Conservation (phyloP, 1,140 invertebrate genomes). For the Proctacanthus coquilletti region DNA sequence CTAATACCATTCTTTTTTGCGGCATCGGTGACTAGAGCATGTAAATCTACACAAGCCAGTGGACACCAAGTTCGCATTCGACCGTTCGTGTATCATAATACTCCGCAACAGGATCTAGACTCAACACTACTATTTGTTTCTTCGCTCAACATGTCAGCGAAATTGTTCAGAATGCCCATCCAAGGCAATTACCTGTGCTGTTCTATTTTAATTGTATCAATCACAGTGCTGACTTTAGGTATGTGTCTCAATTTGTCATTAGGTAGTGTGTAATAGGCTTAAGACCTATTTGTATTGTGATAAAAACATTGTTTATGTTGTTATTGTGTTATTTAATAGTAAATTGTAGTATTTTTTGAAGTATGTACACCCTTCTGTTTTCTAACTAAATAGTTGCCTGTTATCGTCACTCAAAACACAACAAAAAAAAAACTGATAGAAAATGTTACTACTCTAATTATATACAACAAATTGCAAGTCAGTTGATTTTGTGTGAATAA, state of each 20-base stretch:
- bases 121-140: conserved; percentile 61
- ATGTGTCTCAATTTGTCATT: conserved; percentile 40
- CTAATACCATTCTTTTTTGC: conserved; percentile 53
- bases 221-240: conserved; percentile 46
- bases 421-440: too few relatives aligned
- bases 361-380: too few relatives aligned
- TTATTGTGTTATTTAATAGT: too few relatives aligned
- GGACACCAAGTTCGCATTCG: conserved; percentile 62
- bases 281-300: too few relatives aligned
- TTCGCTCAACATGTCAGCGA: conserved; percentile 53
- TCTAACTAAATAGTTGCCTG: too few relatives aligned
- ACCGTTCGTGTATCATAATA: conserved; percentile 62
- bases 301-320: too few relatives aligned
- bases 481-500: too few relatives aligned
- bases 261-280: too few relatives aligned
- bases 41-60: conserved; percentile 46
- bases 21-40: conserved; percentile 58
- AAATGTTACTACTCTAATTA: too few relatives aligned
- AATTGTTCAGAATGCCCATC: conserved; percentile 53
- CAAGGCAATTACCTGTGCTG: conserved; percentile 49
- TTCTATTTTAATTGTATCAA: conserved; percentile 37
- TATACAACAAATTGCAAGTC: too few relatives aligned
- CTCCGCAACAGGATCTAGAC: conserved; percentile 53
- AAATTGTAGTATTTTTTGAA: too few relatives aligned
- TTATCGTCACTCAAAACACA: too few relatives aligned